Base-by-base conservation (phyloP, 2,888 invertebrate genomes). In the Melipona bicolor region DNA sequence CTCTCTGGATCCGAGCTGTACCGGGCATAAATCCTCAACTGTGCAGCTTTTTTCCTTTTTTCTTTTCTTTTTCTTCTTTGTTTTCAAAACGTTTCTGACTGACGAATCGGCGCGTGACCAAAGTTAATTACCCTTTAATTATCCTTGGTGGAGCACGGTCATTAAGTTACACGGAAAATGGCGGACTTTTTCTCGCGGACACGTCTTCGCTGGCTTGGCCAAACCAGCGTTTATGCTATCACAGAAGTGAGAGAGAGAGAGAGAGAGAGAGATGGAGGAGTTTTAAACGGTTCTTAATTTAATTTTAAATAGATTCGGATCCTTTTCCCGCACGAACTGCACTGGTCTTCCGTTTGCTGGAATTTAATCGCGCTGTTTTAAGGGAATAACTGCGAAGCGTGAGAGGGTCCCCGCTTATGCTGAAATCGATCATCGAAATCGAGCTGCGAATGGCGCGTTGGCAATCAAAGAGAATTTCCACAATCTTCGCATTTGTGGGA, bases 51-150 rank as follows among this genome's bases (percentile, higher is more conserved):
- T 9, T 9, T 9, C 9, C 9, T 43, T 43, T 9, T 9, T 9
- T 36, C 1, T 36, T 36, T 6, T 9, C 3, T 36, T 9, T 9
- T 9, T 9, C 0, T 9, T 9, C 43, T 43, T 9, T 43, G 77
- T 76, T 72, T 72, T 54, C 70, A 67, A 77, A 61, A 74, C 70
- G 67, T 64, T 77, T 75, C 77, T 73, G 77, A 85, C 85, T 27
- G 27, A 11, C 85, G 85, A 85, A 89, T 86, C 81, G 77, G n/a
- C 79, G 70, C 77, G 84, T 81, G 71, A 76, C 81, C 75, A 77
- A 79, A 84, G 87, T 87, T 90, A 90, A 89, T 89, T 89, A 89
- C 85, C 80, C 76, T 85, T 89, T 88, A 87, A 89, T 88, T 90
- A 89, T 87, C 87, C 83, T 83, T 82, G 80, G 74, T 74, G 74